Percentiles rank a stretch among this genome's conserved stretches.
Evolutionary conservation across 2,797 vertebrate species (phyloP).

Genomic region (Malacoraja senta): DNA sequence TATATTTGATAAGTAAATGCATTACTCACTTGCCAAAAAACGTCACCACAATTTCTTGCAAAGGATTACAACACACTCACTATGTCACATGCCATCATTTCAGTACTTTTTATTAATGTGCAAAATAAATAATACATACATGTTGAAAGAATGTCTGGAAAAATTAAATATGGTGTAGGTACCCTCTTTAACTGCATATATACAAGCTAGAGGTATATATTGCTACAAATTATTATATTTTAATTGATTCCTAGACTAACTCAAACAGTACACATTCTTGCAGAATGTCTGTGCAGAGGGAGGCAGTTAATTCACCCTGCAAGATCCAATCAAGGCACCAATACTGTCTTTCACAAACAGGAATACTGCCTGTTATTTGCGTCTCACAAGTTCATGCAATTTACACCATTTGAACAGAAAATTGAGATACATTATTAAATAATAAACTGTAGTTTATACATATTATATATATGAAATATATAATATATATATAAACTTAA

Average conservation of each 20-base stretch:
- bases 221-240: conserved; percentile 40
- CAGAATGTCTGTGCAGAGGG: conserved; percentile 39
- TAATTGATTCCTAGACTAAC: conserved; percentile 23
- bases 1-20: not conserved
- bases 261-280: conserved; percentile 26
- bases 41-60: not conserved
- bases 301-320: conserved; percentile 37
- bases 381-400: conserved; percentile 46
- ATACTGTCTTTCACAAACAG: conserved; percentile 43
- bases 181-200: conserved; percentile 46
- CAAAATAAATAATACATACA: conserved; percentile 68
- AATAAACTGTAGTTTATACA: conserved; percentile 22
- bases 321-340: conserved; percentile 41
- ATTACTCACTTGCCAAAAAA: not conserved
- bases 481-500: not conserved
- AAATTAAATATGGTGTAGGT: conserved; percentile 49
- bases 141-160: conserved; percentile 52
- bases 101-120: conserved; percentile 69
- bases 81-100: conserved; percentile 31
- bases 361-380: conserved; percentile 43
- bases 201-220: conserved; percentile 52
- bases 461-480: not conserved
- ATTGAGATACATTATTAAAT: conserved; percentile 31
- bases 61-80: conserved; percentile 13
- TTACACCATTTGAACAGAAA: conserved; percentile 42